Conservation (phyloP, 2,113 vertebrate genomes). For the Calonectris borealis region DNA sequence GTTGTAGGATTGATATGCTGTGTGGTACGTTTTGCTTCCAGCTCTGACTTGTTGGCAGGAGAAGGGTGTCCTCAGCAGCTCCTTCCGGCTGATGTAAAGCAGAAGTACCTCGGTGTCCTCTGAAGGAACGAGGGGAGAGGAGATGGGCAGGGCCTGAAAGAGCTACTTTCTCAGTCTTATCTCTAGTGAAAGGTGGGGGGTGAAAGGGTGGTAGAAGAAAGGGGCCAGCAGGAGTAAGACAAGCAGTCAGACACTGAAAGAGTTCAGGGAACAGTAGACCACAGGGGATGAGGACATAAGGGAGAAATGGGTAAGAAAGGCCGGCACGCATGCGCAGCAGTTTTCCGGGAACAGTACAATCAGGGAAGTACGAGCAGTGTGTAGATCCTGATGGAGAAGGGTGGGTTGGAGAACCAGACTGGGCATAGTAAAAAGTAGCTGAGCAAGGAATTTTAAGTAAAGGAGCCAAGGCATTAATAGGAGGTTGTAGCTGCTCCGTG, state of each 20-base stretch:
- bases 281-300: not conserved
- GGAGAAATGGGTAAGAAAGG: not conserved
- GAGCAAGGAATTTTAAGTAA: not conserved
- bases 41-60: not conserved
- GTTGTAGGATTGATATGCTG: not conserved
- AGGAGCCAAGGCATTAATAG: not conserved
- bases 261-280: not conserved
- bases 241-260: not conserved
- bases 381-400: not conserved
- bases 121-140: rapidly evolving
- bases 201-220: not conserved
- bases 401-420: not conserved
- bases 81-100: not conserved
- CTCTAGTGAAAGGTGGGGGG: not conserved
- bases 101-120: not conserved
- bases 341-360: not conserved
- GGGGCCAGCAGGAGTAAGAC: not conserved
- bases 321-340: rapidly evolving
- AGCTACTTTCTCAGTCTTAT: not conserved
- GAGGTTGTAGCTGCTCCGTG: not conserved
- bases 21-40: not conserved
- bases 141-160: not conserved
- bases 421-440: not conserved
- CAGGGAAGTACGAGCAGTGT: not conserved
- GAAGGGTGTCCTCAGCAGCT: not conserved